Conservation (phyloP, 2,888 invertebrate species). For the Electrophaes corylata region DNA sequence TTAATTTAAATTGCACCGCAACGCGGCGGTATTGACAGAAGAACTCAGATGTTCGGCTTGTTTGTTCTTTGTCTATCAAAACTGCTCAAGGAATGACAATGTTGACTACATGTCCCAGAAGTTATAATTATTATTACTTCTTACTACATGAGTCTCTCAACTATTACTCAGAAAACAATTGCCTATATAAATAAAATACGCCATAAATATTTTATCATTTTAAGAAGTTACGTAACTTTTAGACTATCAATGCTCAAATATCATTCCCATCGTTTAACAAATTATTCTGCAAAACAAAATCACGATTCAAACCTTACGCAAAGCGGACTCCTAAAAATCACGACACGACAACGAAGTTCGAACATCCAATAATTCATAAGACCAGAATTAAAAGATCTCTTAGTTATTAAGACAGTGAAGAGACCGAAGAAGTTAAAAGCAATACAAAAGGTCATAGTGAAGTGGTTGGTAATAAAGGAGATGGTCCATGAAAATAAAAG, state of each 20-base stretch:
- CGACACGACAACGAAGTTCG: slow-evolving; percentile 52
- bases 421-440: slow-evolving; percentile 5
- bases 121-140: slow-evolving; percentile 3
- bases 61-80: slow-evolving; percentile 16
- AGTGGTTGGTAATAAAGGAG: slow-evolving; percentile 39
- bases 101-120: not conserved
- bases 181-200: slow-evolving; percentile 4
- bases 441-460: slow-evolving; percentile 29
- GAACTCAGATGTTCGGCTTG: slow-evolving; percentile 8
- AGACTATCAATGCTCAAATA: slow-evolving; percentile 40
- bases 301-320: slow-evolving; percentile 51
- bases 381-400: slow-evolving; percentile 33
- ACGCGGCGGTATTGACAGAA: slow-evolving; percentile 23
- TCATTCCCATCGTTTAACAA: slow-evolving; percentile 48
- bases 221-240: slow-evolving; percentile 4
- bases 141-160: not conserved
- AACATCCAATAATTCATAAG: slow-evolving; percentile 40
- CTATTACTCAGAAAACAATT: not conserved
- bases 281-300: slow-evolving; percentile 42
- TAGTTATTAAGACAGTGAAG: slow-evolving; percentile 3
- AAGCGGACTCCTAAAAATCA: slow-evolving; percentile 50
- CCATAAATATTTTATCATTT: not conserved
- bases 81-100: slow-evolving; percentile 3
- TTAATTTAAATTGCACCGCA: slow-evolving; percentile 22
- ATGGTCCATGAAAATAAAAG: slow-evolving; percentile 48